Evolutionary conservation across 2,797 vertebrate genomes (phyloP).

Genomic region (Siniperca obscura): DNA sequence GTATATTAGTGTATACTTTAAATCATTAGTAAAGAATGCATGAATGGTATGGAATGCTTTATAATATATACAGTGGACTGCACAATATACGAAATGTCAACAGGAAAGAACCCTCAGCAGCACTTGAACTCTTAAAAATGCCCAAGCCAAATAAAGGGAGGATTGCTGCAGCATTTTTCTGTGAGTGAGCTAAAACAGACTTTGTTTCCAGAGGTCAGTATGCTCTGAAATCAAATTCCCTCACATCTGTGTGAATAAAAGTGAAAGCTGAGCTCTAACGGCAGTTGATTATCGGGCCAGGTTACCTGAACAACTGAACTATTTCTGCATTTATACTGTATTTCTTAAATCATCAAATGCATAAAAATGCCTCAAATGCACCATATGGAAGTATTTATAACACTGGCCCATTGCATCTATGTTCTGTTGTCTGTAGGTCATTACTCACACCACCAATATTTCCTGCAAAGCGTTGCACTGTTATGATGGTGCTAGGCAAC

Average conservation of each 20-base stretch:
- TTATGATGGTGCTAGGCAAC: constrained; percentile 75
- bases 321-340: neutral
- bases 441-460: constrained; percentile 60
- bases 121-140: constrained; percentile 2
- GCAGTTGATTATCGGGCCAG: neutral
- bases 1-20: neutral
- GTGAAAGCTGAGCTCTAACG: constrained; percentile 11
- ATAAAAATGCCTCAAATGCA: neutral
- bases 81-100: constrained; percentile 4
- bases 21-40: neutral
- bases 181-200: constrained; percentile 60
- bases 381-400: constrained; percentile 71
- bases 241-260: constrained; percentile 21
- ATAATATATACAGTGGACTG: neutral
- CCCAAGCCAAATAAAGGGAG: constrained; percentile 17
- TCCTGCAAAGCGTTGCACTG: constrained; percentile 59
- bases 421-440: constrained; percentile 62
- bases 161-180: constrained; percentile 43
- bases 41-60: neutral
- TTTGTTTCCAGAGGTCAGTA: constrained; percentile 34
- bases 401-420: constrained; percentile 45
- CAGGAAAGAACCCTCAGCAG: constrained; percentile 23
- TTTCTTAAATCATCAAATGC: neutral
- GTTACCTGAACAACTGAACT: neutral
- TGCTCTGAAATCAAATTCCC: constrained; percentile 20